A percentile compares a stretch with the other conserved stretches of the same genome.
Evolutionary conservation across 2,797 vertebrate genomes (phyloP).

Genomic region (Psittacula derbiana): DNA sequence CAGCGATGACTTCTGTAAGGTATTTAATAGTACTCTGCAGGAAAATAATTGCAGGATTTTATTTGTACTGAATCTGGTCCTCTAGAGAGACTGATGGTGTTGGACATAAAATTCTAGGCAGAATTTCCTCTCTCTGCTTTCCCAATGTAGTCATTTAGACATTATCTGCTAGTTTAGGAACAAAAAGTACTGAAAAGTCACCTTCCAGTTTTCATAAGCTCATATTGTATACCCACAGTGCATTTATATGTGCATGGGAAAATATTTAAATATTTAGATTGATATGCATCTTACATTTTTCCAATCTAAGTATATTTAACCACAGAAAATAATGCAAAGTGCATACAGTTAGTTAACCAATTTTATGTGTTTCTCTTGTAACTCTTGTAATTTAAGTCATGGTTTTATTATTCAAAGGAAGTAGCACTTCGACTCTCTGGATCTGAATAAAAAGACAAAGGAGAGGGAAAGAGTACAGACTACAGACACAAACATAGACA

Average conservation of each 20-base stretch:
- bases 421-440: neutral
- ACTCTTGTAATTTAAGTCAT: neutral
- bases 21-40: neutral
- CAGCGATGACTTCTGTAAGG: neutral
- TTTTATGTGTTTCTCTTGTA: neutral
- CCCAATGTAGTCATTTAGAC: neutral
- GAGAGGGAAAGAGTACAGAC: neutral
- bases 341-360: neutral
- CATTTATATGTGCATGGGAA: neutral
- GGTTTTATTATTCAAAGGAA: neutral
- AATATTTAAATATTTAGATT: neutral
- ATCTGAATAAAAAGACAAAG: neutral
- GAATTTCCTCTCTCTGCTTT: neutral
- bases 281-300: neutral
- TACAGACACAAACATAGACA: neutral
- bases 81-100: neutral
- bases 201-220: neutral
- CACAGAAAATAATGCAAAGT: neutral
- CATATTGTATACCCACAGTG: neutral
- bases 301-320: neutral
- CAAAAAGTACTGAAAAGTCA: neutral
- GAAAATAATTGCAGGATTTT: neutral
- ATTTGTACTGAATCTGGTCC: neutral
- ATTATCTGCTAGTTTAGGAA: neutral
- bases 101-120: neutral